Evolutionary conservation across 2,888 invertebrate genomes (phyloP), one percentile per base, ranked within the genome.

Genomic region (Drosophila incognita): DNA sequence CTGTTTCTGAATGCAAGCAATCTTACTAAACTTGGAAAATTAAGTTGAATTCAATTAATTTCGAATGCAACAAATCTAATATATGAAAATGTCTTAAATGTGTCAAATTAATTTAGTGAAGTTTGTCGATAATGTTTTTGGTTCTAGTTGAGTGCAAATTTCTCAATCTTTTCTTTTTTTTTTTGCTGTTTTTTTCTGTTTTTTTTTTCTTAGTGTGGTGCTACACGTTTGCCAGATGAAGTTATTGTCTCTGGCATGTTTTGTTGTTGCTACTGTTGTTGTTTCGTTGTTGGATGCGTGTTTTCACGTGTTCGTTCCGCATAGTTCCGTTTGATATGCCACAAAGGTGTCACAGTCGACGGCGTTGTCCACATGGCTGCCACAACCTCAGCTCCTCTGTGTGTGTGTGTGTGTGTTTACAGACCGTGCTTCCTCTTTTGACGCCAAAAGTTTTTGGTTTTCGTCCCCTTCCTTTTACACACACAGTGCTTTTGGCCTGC

Each of bases 261-360:
- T 69, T 80, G 70, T 78, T 76, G 38, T 53, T 79, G 67, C 40
- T 66, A 60, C 51, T 69, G 69, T 48, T 65, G 73, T 36, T 63
- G 63, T 66, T 57, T 48, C 66, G 69, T 48, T 65, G 73, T 42
- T 63, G 63, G 38, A 49, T 72, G 84, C 82, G 86, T 83, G 79
- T 85, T 85, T 87, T 80, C 89, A 89, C 81, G 82, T 82, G 84
- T 89, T 87, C 89, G 89, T 89, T 88, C 89, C 86, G 86, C 84
- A 86, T 89, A 82, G 86, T 89, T 89, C 87, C 86, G 87, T 88
- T 85, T 88, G 89, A 88, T 88, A 86, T 75, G 84, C 88, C 83
- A 88, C 86, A 81, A 87, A 84, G 88, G 84, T 88, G 84, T 84
- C 84, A 82, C 80, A 78, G 72, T 81, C 75, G 69, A 69, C 76